Evolutionary conservation across 2,888 invertebrate species (phyloP).

Genomic region (Scelioninae gen. 1): DNA sequence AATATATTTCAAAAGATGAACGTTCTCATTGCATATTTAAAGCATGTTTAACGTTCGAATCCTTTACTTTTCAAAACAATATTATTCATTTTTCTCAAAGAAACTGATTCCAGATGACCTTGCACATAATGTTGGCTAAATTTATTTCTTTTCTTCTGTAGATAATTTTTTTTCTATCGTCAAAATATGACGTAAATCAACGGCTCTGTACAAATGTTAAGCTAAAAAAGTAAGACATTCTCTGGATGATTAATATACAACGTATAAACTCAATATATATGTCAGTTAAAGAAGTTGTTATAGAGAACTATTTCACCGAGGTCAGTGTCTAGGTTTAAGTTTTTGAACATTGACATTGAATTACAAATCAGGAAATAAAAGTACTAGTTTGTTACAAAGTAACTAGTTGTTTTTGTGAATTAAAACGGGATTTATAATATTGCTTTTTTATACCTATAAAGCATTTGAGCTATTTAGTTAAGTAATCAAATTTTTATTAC

Average conservation of each 20-base stretch:
- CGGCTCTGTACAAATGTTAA: constrained; percentile 1
- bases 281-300: constrained; percentile 5
- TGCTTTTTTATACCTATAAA: constrained; percentile 24
- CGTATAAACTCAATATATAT: no score
- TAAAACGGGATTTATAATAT: background rate
- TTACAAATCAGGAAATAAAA: constrained; percentile 8
- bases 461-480: constrained; percentile 1
- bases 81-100: no score
- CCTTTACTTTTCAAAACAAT: constrained; percentile 4
- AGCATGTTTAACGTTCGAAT: background rate
- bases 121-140: background rate
- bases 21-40: no score
- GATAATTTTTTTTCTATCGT: constrained; percentile 1
- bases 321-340: constrained; percentile 38
- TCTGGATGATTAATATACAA: no score
- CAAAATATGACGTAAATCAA: constrained; percentile 26
- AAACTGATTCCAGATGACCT: constrained; percentile 16
- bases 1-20: no score
- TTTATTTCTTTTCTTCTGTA: constrained; percentile 20
- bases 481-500: constrained; percentile 20
- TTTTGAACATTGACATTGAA: constrained; percentile 40
- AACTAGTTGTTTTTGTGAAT: background rate
- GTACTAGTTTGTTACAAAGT: constrained; percentile 1
- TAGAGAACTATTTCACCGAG: constrained; percentile 32
- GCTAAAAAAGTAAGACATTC: constrained; percentile 14